Conservation (phyloP, 2,888 invertebrate genomes). For the Therioaphis trifolii region DNA sequence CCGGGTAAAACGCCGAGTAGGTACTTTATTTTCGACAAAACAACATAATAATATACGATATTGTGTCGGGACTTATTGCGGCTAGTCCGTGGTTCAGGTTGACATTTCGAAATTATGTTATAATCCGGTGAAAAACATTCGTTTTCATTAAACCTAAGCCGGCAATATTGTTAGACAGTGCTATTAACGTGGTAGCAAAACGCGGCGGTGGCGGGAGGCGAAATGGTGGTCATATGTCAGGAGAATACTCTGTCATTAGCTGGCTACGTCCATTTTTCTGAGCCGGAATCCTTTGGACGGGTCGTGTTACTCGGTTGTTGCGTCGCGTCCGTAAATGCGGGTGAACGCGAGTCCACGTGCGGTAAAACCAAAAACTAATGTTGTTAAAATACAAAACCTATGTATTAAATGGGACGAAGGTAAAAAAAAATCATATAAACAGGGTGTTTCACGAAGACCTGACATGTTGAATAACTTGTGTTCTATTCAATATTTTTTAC, state of each 20-base stretch:
- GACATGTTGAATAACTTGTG: no score
- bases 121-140: constrained; percentile 47
- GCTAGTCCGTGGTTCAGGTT: not conserved
- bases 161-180: constrained; percentile 36
- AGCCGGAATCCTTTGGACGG: constrained; percentile 4
- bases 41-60: not conserved
- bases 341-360: no score
- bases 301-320: not conserved
- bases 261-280: not conserved
- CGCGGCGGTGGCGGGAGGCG: not conserved
- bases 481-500: no score
- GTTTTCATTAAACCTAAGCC: constrained; percentile 47
- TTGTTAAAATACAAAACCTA: no score
- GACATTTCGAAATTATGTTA: constrained; percentile 41
- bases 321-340: no score
- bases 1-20: no score
- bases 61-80: not conserved
- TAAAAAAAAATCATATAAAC: no score
- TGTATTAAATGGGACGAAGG: no score
- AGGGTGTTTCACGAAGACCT: no score
- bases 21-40: constrained; percentile 2
- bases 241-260: constrained; percentile 19
- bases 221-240: constrained; percentile 1
- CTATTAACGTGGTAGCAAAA: constrained; percentile 32
- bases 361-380: no score